A percentile compares a stretch with the other conserved stretches of the same genome.
Conservation (phyloP, 2,113 vertebrate genomes). For the Geococcyx californianus region DNA sequence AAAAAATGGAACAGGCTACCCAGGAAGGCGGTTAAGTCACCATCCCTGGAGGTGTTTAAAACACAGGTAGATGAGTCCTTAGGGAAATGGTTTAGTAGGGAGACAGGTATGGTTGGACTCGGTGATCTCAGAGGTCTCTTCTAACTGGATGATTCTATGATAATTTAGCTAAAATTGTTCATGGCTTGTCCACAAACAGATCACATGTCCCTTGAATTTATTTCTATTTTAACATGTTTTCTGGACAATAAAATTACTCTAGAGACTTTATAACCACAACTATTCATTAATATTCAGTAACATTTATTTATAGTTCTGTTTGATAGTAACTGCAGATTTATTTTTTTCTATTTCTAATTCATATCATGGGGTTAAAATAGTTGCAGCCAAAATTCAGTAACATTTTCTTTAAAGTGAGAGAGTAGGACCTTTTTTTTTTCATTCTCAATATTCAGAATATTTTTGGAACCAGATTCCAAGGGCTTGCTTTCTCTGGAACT, state of each 20-base stretch:
- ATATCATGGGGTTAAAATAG: neutral
- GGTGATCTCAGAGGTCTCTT: no score
- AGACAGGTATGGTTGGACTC: no score
- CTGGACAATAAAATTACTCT: neutral
- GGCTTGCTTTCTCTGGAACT: neutral
- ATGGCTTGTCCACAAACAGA: constrained; percentile 27
- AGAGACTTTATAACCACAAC: constrained; percentile 7
- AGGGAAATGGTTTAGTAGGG: no score
- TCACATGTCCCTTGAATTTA: constrained; percentile 26
- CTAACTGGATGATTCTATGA: no score
- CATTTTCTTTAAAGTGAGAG: neutral
- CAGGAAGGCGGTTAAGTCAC: no score
- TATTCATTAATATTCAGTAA: constrained; percentile 25
- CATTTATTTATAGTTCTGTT: constrained; percentile 5
- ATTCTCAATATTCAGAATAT: neutral
- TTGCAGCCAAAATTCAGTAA: neutral
- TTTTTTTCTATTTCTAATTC: constrained; percentile 6
- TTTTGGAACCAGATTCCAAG: neutral
- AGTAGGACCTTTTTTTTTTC: neutral
- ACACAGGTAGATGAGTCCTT: no score
- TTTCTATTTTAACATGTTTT: constrained; percentile 32
- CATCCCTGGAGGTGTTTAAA: no score
- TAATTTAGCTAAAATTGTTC: constrained; percentile 67
- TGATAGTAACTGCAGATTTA: neutral
- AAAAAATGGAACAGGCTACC: no score